Conservation (phyloP, 2,113 vertebrate species). For the Formicarius rufipectus region DNA sequence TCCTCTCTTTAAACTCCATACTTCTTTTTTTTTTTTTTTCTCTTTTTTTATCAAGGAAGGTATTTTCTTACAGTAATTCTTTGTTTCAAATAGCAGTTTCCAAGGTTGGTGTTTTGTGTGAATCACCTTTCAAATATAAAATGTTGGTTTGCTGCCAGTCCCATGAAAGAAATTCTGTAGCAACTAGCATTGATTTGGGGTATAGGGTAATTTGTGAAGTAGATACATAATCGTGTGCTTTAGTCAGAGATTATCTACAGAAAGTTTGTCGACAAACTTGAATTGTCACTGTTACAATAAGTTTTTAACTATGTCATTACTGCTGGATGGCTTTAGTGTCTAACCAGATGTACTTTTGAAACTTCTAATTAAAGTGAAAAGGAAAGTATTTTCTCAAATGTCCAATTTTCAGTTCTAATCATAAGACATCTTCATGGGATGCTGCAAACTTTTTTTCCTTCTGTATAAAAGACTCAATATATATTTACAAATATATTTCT, state of each 20-base stretch:
- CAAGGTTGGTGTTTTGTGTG: not conserved
- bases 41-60: not conserved
- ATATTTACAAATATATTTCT: not conserved
- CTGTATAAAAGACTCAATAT: not conserved
- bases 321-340: not conserved
- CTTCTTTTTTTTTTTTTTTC: not conserved
- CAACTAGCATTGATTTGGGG: not conserved
- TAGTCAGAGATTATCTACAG: not conserved
- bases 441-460: not conserved
- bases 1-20: not conserved
- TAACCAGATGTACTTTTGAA: not conserved
- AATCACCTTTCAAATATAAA: not conserved
- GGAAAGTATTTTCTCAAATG: not conserved
- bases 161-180: not conserved
- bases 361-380: not conserved
- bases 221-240: not conserved
- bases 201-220: not conserved
- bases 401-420: not conserved
- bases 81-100: not conserved
- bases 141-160: not conserved
- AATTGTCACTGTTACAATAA: not conserved
- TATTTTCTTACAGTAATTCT: not conserved
- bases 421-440: not conserved
- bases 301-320: not conserved
- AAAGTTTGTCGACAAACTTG: not conserved